Base-by-base conservation (phyloP, 2,113 vertebrate species). In the Synchiropus splendidus region DNA sequence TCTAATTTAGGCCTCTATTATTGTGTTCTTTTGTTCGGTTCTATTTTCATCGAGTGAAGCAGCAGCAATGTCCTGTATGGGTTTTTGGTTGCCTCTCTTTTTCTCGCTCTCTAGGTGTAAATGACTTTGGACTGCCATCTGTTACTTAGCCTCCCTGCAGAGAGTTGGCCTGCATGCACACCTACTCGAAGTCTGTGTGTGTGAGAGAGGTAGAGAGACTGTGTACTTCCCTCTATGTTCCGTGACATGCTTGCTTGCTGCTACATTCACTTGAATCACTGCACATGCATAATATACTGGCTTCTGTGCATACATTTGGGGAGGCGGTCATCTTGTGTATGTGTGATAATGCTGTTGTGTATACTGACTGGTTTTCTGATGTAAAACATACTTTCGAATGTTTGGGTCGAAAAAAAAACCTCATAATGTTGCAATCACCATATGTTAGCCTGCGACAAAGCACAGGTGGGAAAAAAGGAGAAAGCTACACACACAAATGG, bases 101-200 rank as follows among this genome's bases (percentile, higher is more conserved):
- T 38, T 52, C 33, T 14, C 49, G 36, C 50, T 36, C 54, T 61
- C 42, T 70, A 71, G 75, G 73, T 81, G 74, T 81, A 81, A 79
- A 81, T 81, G 79, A 81, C 76, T 77, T 81, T 81, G 79, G 76
- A 75, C 36, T 67, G 62, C 79, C 79, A 81, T 79, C 76, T 81
- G 79, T 79, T 81, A 74, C 64, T 55, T 13, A 72, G 76, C 74
- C 74, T 42, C 79, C 78, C 79, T 75, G 76, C 76, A 65, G 79
- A 75, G 74, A 79, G 63, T 74, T 79, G 74, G 76, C 79, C 79
- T 79, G 76, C 47, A 73, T 79, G 73, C 61, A 11, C 67, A 67
- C 72, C 67, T 70, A 57, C 61, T 59, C 39, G 45, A 49, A 51
- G 58, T 58, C 54, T 50, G 62, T 52, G 43, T 58, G 49, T 54